phyloP scores from a whole-genome alignment of 2,113 vertebrate species.

The Corythornis cristatus region DNA sequence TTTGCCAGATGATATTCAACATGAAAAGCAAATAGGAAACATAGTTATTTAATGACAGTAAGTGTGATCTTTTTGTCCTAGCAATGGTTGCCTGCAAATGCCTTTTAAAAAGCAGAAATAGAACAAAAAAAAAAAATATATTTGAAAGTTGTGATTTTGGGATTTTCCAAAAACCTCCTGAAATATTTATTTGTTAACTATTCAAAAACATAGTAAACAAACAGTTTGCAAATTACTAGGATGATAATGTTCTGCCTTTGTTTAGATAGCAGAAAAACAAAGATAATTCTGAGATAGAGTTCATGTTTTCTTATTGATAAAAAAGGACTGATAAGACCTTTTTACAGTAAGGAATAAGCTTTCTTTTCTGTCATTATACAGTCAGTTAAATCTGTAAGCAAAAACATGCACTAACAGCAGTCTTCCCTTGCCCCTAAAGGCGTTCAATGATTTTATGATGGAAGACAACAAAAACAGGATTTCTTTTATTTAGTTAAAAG shows the following conservation, averaged over 20 bases:
- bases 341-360: background rate
- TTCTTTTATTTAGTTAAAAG: background rate
- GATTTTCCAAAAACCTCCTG: background rate
- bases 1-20: background rate
- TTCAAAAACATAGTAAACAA: background rate
- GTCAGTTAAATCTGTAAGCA: background rate
- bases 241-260: background rate
- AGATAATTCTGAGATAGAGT: background rate
- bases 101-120: background rate
- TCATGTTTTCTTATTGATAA: background rate
- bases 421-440: background rate
- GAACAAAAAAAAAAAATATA: background rate
- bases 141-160: background rate
- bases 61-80: background rate
- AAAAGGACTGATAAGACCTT: background rate
- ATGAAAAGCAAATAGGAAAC: background rate
- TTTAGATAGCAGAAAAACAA: background rate
- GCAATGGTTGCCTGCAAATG: background rate
- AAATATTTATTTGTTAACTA: background rate
- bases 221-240: background rate
- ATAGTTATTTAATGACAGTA: background rate
- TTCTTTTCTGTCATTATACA: background rate
- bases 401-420: background rate
- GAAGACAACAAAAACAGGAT: background rate
- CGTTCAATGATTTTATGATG: background rate